phyloP scores from a whole-genome alignment of 2,113 vertebrate genomes.

The Psittacula cyanocephala region DNA sequence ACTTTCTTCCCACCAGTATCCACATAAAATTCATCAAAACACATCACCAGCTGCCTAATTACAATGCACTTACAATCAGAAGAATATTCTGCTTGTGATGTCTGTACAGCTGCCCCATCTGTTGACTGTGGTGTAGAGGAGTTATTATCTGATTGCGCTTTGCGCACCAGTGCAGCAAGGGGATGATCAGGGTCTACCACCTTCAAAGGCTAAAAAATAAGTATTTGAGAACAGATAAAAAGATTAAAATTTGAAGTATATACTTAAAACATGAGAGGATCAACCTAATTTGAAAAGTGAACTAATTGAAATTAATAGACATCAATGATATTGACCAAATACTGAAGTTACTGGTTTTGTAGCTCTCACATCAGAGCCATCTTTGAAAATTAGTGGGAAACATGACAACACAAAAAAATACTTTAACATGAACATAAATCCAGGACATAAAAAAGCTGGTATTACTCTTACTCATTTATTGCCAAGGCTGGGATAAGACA shows the following conservation, averaged over 20 bases:
- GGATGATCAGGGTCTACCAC: constrained; percentile 97
- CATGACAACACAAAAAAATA: not conserved
- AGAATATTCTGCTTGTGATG: constrained; percentile 80
- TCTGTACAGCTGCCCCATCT: constrained; percentile 62
- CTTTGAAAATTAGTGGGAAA: not conserved
- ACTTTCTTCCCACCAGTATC: not conserved
- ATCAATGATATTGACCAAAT: not conserved
- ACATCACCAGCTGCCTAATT: not conserved
- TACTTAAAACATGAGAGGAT: not conserved
- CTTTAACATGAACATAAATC: not conserved
- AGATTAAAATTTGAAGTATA: not conserved
- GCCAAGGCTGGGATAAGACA: not conserved
- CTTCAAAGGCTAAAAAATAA: constrained; percentile 65
- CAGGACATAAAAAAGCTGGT: not conserved
- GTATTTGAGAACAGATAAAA: not conserved
- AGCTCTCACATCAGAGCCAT: not conserved
- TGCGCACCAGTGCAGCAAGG: constrained; percentile 88
- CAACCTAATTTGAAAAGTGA: not conserved
- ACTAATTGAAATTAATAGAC: not conserved
- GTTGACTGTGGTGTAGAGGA: constrained; percentile 67
- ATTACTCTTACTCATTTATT: not conserved
- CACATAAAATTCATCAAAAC: not conserved
- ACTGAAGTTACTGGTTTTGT: not conserved
- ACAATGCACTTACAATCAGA: constrained; percentile 86
- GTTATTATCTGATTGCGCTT: constrained; percentile 86